A percentile compares a stretch with the other conserved stretches of the same genome.
phyloP scores from a whole-genome alignment of 1,140 invertebrate species.

The Calosoma granatense region DNA sequence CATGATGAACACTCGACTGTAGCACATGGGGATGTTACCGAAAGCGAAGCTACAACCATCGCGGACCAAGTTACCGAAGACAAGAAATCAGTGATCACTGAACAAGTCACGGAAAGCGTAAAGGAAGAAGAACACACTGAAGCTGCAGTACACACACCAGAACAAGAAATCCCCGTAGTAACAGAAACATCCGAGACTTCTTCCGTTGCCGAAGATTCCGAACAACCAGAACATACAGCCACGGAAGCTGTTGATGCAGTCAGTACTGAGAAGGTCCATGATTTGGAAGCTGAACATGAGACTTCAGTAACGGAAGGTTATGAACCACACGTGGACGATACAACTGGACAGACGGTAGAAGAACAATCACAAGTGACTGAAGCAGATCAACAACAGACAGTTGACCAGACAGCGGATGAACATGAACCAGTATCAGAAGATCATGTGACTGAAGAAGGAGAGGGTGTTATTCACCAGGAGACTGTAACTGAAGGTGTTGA shows the following conservation, averaged over 20 bases:
- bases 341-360: not conserved
- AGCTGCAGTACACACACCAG: not conserved
- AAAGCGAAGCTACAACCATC: not conserved
- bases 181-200: not conserved
- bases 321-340: not conserved
- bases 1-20: no score
- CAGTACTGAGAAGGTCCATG: no score
- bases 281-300: no score
- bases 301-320: not conserved
- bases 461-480: slow-evolving; percentile 10
- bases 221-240: no score
- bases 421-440: slow-evolving; percentile 7
- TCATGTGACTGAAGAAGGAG: slow-evolving; percentile 14
- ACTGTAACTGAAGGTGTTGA: slow-evolving; percentile 9
- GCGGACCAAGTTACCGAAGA: slow-evolving; percentile 1
- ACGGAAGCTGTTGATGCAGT: no score
- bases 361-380: not conserved
- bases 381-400: not conserved
- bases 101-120: slow-evolving; percentile 2
- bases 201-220: no score
- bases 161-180: not conserved
- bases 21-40: not conserved
- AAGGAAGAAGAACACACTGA: not conserved
- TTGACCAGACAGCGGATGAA: slow-evolving; percentile 12
- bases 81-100: no score